Evolutionary conservation across 2,888 invertebrate genomes (phyloP), one percentile per base, ranked within the genome.

Genomic region (Ormia ochracea): DNA sequence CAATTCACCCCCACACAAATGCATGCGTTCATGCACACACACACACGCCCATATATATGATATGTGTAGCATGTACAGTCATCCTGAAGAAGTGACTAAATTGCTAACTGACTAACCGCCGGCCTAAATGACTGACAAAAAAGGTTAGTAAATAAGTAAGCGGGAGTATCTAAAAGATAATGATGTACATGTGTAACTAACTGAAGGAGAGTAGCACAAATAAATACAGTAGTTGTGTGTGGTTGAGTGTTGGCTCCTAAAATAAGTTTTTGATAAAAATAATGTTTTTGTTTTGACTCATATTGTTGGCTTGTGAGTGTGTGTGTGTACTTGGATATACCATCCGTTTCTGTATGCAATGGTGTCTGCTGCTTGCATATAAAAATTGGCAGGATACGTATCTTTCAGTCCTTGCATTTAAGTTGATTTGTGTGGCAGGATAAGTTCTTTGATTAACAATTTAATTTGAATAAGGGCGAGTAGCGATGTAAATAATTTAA

Each of bases 381-480:
- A 59, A 59, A 41, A 28, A 43, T 59, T 43, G 43, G 58, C 26
- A 58, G 21, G 45, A 6, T 41, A 31, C 56, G 33, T 54, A 33
- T 41, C n/a, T 33, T 43, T 26, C 12, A 26, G 23, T 26, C 21
- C 1, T 19, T 43, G n/a, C 5, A 6, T 14, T 50, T 14, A 28
- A 28, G 17, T 26, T 6, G 23, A 28, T 54, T 3, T 66, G 21
- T 36, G 43, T 63, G 26, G 3, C 9, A 28, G 12, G 14, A 23
- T 14, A 6, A 14, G 54, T 38, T 28, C n/a, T 52, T 68, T 36
- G 59, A 41, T 58, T 72, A 26, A 21, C 33, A 38, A 56, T 77
- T 73, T 74, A 73, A 81, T 81, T 73, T 78, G 52, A 72, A 69
- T 77, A 81, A 73, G 68, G 14, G 7, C 41, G 41, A 14, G 6